phyloP scores from a whole-genome alignment of 2,797 vertebrate species.

The Molossus molossus region DNA sequence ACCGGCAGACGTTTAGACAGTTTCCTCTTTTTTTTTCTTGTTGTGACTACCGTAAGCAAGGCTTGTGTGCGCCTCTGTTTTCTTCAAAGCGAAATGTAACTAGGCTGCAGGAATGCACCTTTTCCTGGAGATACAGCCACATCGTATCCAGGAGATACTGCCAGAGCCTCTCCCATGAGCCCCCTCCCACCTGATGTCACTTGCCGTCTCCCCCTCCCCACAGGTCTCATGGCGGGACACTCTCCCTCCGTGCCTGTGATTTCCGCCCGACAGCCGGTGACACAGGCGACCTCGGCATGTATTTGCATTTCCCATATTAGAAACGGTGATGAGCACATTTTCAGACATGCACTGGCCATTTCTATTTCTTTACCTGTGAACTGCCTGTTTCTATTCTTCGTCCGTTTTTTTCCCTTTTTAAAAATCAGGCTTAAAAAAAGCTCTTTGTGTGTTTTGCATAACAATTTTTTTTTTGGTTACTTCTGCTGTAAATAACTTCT shows the following conservation, averaged over 20 bases:
- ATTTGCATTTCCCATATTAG: not conserved
- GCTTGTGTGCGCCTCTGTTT: not conserved
- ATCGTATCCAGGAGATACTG: not conserved
- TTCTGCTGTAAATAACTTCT: conserved; percentile 34
- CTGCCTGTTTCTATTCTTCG: conserved; percentile 29
- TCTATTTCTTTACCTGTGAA: not conserved
- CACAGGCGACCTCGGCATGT: not conserved
- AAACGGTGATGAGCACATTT: not conserved
- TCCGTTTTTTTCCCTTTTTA: not conserved
- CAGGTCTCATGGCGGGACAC: not conserved
- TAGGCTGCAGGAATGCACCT: not conserved
- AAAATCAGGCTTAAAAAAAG: conserved; percentile 61
- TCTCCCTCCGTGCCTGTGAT: not conserved
- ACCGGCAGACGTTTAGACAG: accelerated
- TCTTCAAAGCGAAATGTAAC: not conserved
- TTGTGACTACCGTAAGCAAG: not conserved
- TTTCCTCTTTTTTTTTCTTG: not conserved
- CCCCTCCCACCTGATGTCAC: not conserved
- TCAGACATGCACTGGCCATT: not conserved
- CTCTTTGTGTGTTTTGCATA: not conserved
- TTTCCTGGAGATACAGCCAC: not conserved
- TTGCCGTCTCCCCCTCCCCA: no score
- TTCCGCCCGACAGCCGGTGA: not conserved
- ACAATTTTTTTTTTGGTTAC: conserved; percentile 27
- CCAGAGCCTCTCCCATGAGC: not conserved